Base-by-base conservation (phyloP, 2,888 invertebrate species). In the Nebria salina region DNA sequence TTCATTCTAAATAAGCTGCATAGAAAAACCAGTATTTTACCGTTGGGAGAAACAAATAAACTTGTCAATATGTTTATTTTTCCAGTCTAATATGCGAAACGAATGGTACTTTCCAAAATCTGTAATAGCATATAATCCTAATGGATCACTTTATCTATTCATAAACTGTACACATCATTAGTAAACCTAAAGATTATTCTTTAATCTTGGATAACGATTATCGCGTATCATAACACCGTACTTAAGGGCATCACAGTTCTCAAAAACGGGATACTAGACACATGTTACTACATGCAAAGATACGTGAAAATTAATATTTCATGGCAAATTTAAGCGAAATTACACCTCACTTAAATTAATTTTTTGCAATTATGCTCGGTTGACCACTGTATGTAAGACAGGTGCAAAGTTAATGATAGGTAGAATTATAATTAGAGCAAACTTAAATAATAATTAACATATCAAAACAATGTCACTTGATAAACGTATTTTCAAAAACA, bases 361-460 rank as follows among this genome's bases (percentile, higher is more conserved):
- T 54, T 54, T 54, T 54, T 54, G 54, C 54, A 54, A 54, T 54
- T 70, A 15, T 26, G 41, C 13, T 26, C 73, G 41, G 73, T 34
- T 41, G 41, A 73, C 34, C 15, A 41, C 34, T 34, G 42, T n/a
- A 13, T 73, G 73, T 7, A 34, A 26, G 42, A 15, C 73, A 73
- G 73, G 79, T 79, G 79, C 74, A 79, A 43, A 75, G 73, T 75
- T 74, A 74, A 79, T 74, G 74, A 74, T 74, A 79, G 68, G 79
- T 74, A 68, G 66, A 66, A 79, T 74, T 74, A 74, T 79, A 79
- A 79, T 79, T 79, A 79, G 79, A 75, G 74, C 74, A 79, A 79
- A 79, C 79, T 79, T 79, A 79, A 79, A 79, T 74, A 79, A 68
- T 65, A 74, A 79, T 79, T 79, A 79, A 79, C 79, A 79, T 79